Percentiles rank a stretch among this genome's conserved stretches.
phyloP scores from a whole-genome alignment of 2,888 invertebrate species.

The Nemurella pictetii region DNA sequence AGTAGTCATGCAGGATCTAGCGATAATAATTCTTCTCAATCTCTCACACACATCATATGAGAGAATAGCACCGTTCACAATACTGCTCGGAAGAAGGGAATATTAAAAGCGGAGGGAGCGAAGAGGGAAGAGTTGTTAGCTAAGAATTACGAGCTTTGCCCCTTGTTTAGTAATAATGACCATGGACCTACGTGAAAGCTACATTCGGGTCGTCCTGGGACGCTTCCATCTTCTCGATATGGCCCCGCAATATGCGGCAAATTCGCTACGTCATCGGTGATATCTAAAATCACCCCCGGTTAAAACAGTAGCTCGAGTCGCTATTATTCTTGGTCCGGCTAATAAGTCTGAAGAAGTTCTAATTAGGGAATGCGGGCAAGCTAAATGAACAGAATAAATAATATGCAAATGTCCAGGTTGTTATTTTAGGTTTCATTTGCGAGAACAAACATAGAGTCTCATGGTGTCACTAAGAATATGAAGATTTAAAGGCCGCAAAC shows the following conservation, averaged over 20 bases:
- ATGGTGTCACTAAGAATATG: not conserved
- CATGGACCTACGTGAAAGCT: slow-evolving; percentile 25
- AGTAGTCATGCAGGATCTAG: slow-evolving; percentile 39
- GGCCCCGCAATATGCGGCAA: not conserved
- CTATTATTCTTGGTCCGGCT: not conserved
- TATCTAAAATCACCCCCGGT: not conserved
- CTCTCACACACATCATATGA: slow-evolving; percentile 40
- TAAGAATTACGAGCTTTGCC: slow-evolving; percentile 31
- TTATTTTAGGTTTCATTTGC: not conserved
- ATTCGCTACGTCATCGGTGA: slow-evolving; percentile 18
- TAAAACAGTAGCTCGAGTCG: not conserved
- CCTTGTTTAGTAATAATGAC: slow-evolving; percentile 39
- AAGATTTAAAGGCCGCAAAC: not conserved
- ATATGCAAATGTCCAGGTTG: no score
- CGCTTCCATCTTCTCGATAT: slow-evolving; percentile 18
- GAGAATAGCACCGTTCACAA: slow-evolving; percentile 36
- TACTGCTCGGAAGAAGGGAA: slow-evolving; percentile 36
- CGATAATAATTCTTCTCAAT: slow-evolving; percentile 40
- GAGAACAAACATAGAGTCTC: not conserved
- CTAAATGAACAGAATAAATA: not conserved
- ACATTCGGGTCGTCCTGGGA: slow-evolving; percentile 27
- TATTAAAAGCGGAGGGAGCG: slow-evolving; percentile 34
- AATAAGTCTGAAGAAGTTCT: not conserved
- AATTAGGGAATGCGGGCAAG: not conserved
- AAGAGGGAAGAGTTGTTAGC: slow-evolving; percentile 31